Base-by-base conservation (phyloP, 2,113 vertebrate genomes). In the Neodon shergylaensis region DNA sequence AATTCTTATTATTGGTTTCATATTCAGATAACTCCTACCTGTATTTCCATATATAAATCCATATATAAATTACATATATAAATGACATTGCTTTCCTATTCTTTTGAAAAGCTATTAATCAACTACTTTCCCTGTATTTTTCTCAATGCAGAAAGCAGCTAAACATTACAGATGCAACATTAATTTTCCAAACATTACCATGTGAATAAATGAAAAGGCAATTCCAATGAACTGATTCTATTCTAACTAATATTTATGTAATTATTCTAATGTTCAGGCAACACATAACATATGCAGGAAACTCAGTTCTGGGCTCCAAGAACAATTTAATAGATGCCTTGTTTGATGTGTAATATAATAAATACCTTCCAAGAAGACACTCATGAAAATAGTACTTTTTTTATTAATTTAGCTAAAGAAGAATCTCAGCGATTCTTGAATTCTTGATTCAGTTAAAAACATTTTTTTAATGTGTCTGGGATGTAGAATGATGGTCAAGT, bases 191-290 rank as follows among this genome's bases (percentile, higher is more conserved):
- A 88, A 54, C 7, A 81, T 85, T 92, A 88, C 61, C 44, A 86
- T 92, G 83, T 66, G 65, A 91, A 89, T 93, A 10, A 93, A 85
- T 92, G 19, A 95, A 96, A 92, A 91, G 87, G 5, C 5, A 76
- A 65, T 90, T 88, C 44, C 90, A 95, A 70, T 79, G 54, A 58
- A 31, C 68, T 74, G 22, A 74, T 83, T 91, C 17, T 52, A 96
- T 93, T 92, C 42, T 94, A 88, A 90, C 72, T 81, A 74, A 68
- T 96, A 13, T 61, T 78, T 87, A 92, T 92, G 77, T 72, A 85
- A 49, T 90, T 95, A 94, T 76, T 88, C 36, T 94, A 92, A 84
- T 91, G 49, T 9, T 63, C 31, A 92, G 5, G 68, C 63, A 90
- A 73, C 42, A 68, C 11, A 44, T 63, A 81, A 87, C 86, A 84